Evolutionary conservation across 1,140 invertebrate genomes (phyloP), one percentile per base, ranked within the genome.

Genomic region (Trialeurodes vaporariorum): DNA sequence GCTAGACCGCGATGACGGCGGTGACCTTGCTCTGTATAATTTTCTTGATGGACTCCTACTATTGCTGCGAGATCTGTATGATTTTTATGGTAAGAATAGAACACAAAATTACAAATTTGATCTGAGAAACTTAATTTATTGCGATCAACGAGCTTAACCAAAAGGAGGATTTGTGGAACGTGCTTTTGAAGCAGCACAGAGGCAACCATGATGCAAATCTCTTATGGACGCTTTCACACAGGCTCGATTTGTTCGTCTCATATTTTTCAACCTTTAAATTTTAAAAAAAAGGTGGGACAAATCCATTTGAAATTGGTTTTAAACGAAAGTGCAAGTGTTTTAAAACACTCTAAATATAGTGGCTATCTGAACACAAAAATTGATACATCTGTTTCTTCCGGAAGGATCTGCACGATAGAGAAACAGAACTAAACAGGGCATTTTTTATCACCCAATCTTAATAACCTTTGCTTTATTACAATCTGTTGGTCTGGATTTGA

Each of bases 61-160:
- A 71, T 77, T 76, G 67, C 80, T 81, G 2, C 79, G 77, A 22
- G 80, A 81, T 68, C 79, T 80, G 69, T 61, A 71, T 71, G 61
- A 63, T 25, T 1, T 12, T n/a, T n/a, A n/a, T n/a, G 60, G 11
- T 61, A 63, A 27, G 2, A 13, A 26, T 11, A 61, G n/a, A 61
- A 23, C 58, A 11, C 25, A 67, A n/a, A 49, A 49, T 17, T 49
- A 9, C 34, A 49, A 49, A 49, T 49, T 49, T 49, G 5, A 49
- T 49, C 34, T 17, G n/a, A n/a, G n/a, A n/a, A n/a, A n/a, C n/a
- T n/a, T n/a, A n/a, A n/a, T n/a, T n/a, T n/a, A n/a, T n/a, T n/a
- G n/a, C n/a, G n/a, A n/a, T n/a, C n/a, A n/a, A n/a, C n/a, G n/a
- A n/a, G n/a, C n/a, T n/a, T n/a, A n/a, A n/a, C n/a, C n/a, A n/a